phyloP scores from a whole-genome alignment of 2,888 invertebrate species.

The Meandrusa payeni region DNA sequence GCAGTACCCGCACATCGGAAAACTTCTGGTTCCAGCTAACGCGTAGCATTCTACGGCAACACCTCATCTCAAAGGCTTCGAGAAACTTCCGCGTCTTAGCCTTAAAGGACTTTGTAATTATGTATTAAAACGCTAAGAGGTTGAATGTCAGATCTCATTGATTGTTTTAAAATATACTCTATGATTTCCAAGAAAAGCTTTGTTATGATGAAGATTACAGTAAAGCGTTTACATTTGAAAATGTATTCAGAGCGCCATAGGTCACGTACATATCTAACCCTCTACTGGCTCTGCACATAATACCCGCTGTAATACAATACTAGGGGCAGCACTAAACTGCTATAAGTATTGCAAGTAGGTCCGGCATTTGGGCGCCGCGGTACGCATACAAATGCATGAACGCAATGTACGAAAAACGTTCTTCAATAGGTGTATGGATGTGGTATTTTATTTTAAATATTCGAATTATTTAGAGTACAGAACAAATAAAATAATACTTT shows the following conservation, averaged over 20 bases:
- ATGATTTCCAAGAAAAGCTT: too few relatives aligned
- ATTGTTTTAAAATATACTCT: too few relatives aligned
- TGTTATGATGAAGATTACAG: not conserved
- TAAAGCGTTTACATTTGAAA: slow-evolving; percentile 27
- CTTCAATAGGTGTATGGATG: slow-evolving; percentile 35
- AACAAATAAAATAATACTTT: too few relatives aligned
- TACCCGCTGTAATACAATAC: slow-evolving; percentile 68
- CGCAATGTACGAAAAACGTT: slow-evolving; percentile 12
- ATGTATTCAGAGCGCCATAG: slow-evolving; percentile 31
- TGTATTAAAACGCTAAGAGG: too few relatives aligned
- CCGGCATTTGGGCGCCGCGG: slow-evolving; percentile 56
- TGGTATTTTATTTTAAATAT: slow-evolving; percentile 23
- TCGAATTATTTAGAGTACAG: too few relatives aligned
- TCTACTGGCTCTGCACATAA: slow-evolving; percentile 44
- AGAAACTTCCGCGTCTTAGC: too few relatives aligned
- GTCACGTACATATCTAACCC: slow-evolving; percentile 47
- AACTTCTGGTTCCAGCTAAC: too few relatives aligned
- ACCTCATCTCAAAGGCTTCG: too few relatives aligned
- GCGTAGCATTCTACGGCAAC: too few relatives aligned
- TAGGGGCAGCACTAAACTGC: slow-evolving; percentile 64
- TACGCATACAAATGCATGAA: slow-evolving; percentile 60
- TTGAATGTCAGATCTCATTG: too few relatives aligned
- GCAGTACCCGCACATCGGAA: too few relatives aligned
- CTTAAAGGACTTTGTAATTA: too few relatives aligned
- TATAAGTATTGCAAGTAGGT: slow-evolving; percentile 73